Base-by-base conservation (phyloP, 2,888 invertebrate species). In the Mimachlamys varia region DNA sequence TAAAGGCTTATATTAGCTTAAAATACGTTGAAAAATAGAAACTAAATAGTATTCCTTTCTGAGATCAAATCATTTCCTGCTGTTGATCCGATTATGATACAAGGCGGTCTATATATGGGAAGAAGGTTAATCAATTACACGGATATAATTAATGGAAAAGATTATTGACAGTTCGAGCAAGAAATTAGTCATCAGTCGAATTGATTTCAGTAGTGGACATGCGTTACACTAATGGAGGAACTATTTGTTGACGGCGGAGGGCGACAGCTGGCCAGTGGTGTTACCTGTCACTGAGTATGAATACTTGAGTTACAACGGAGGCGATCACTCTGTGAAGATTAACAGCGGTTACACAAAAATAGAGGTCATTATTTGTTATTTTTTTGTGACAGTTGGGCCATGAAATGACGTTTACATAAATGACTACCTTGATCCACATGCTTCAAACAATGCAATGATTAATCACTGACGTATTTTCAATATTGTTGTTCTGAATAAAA, bases 241-340 rank as follows among this genome's bases (percentile, higher is more conserved):
- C 76, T 76, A 76, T 33, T 76, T 76, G 27, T 76, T 76, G 76
- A 76, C 22, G 7, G 76, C 76, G 76, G 76, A 76, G 76, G 76
- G 33, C 33, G 76, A 76, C 76, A 76, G 33, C 76, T 33, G 76
- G 33, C 33, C 0, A 33, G 33, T 33, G 19, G 27, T 33, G 76
- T 53, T 58, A 33, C 33, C 76, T 27, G 76, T 33, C 33, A 76
- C 1, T 33, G 76, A 15, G 76, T 33, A 76, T 76, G 76, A 76
- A 76, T 76, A 76, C 76, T 27, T 1, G 1, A 33, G 27, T 76
- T 22, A 76, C 15, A 76, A 33, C 1, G 13, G 12, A 22, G 76
- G 2, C 27, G 27, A 76, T 76, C 76, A 33, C 33, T 33, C 15
- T 76, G 33, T 33, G 15, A 10, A 76, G 76, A 76, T 33, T 7